phyloP scores from a whole-genome alignment of 2,113 vertebrate genomes.

The Passer domesticus region DNA sequence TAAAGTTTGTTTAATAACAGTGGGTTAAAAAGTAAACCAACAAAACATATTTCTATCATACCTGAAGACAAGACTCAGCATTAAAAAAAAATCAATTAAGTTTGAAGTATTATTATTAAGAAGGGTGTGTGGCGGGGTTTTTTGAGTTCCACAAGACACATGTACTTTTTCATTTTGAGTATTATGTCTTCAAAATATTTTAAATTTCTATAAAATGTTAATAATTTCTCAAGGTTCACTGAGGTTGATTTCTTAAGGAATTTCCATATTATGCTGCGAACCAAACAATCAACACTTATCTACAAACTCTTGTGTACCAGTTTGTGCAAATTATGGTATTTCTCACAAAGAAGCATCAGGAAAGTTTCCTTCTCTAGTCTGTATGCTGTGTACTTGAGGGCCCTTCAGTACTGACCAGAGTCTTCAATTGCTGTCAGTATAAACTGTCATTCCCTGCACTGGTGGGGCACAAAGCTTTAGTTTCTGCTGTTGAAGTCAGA shows the following conservation, averaged over 20 bases:
- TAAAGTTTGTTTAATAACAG: not conserved
- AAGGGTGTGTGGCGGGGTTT: accelerated
- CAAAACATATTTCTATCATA: not conserved
- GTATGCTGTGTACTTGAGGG: not conserved
- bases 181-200: not conserved
- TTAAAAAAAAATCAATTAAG: not conserved
- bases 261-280: not conserved
- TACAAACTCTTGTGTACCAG: not conserved
- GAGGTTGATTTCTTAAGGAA: not conserved
- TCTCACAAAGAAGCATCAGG: not conserved
- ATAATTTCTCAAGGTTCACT: not conserved
- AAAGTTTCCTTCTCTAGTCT: not conserved
- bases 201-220: not conserved
- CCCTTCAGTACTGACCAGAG: not conserved
- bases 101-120: not conserved
- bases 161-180: not conserved
- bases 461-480: not conserved
- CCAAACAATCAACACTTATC: not conserved
- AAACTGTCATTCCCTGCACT: not conserved
- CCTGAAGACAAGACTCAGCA: not conserved
- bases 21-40: not conserved
- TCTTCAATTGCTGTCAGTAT: not conserved
- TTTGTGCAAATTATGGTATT: accelerated
- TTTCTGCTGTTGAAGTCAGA: not conserved
- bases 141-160: not conserved